Evolutionary conservation across 2,797 vertebrate species (phyloP).

Genomic region (Antrozous pallidus): DNA sequence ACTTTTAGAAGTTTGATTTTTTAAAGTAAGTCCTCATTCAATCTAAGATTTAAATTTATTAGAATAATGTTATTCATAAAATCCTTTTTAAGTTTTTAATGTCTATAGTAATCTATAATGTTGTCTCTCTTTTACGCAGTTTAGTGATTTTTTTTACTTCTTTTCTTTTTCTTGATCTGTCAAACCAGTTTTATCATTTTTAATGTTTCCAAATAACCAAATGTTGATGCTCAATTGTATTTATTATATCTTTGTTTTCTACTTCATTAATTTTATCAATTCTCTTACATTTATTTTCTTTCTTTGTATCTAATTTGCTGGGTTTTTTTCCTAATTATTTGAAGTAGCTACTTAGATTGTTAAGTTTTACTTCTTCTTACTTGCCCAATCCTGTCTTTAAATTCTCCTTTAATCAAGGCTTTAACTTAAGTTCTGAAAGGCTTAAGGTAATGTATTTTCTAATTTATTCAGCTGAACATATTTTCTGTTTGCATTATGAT

Average conservation of each 20-base stretch:
- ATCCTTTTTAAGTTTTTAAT: not conserved
- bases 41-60: not conserved
- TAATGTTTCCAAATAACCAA: not conserved
- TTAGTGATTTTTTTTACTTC: not conserved
- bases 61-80: not conserved
- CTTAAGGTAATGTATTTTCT: not conserved
- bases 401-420: not conserved
- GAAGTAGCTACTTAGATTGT: not conserved
- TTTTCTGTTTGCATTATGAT: not conserved
- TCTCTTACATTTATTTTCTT: not conserved
- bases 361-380: not conserved
- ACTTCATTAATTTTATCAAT: not conserved
- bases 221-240: not conserved
- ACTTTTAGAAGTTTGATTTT: not conserved
- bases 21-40: not conserved
- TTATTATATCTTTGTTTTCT: not conserved
- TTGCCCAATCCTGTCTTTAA: not conserved
- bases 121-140: not conserved
- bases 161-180: not conserved
- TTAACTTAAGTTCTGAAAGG: not conserved
- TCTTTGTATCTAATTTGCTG: not conserved
- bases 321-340: not conserved
- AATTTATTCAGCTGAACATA: not conserved
- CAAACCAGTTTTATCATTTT: not conserved
- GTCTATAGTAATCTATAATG: not conserved